Percentiles rank a stretch among this genome's conserved stretches.
Evolutionary conservation across 2,888 invertebrate species (phyloP).

Genomic region (Thalpophila matura): DNA sequence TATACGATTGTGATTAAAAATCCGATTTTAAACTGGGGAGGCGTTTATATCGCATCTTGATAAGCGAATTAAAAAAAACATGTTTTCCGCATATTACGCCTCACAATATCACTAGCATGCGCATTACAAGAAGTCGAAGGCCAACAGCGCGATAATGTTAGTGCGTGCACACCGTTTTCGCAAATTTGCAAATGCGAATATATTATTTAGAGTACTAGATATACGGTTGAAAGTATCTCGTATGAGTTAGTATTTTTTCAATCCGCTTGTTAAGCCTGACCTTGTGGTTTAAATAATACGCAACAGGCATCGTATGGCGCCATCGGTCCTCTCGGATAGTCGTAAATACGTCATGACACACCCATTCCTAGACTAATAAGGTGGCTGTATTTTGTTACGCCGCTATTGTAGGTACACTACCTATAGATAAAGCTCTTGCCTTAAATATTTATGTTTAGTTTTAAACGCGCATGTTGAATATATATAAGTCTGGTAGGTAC

Average conservation of each 20-base stretch:
- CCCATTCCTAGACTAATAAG: constrained; percentile 87
- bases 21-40: constrained; percentile 14
- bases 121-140: constrained; percentile 75
- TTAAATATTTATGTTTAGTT: constrained; percentile 18
- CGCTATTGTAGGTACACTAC: constrained; percentile 36
- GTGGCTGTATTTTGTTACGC: constrained; percentile 76
- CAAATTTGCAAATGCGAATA: constrained; percentile 53
- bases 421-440: constrained; percentile 28
- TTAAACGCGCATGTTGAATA: constrained; percentile 41
- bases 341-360: constrained; percentile 88
- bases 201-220: constrained; percentile 64
- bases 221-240: constrained; percentile 79
- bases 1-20: constrained; percentile 15
- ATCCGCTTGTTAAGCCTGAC: constrained; percentile 73
- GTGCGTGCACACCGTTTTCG: constrained; percentile 68
- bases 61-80: constrained; percentile 72
- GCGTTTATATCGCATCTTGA: constrained; percentile 43
- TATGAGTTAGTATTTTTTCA: constrained; percentile 65
- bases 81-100: constrained; percentile 70
- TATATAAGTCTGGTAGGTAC: neutral
- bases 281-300: constrained; percentile 87
- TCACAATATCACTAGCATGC: constrained; percentile 69
- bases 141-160: constrained; percentile 76
- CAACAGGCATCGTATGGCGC: constrained; percentile 77
- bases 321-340: constrained; percentile 67